A percentile compares a stretch with the other conserved stretches of the same genome.
Conservation (phyloP, 2,113 vertebrate genomes). For the Etia nguti region DNA sequence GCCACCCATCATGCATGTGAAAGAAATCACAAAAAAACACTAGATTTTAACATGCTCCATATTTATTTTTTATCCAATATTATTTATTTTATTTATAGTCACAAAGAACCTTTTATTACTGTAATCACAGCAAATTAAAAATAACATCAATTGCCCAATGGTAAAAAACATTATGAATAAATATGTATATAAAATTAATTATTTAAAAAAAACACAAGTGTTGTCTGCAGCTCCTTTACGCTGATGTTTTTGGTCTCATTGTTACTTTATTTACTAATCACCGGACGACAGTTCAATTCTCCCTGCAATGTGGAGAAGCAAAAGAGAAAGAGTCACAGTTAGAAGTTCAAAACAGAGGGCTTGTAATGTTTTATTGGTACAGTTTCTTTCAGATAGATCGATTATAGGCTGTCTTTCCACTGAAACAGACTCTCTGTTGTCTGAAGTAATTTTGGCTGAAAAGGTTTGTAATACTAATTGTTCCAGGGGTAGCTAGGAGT, state of each 20-base stretch:
- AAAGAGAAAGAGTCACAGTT: not conserved
- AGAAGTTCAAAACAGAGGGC: not conserved
- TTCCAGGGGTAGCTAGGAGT: not conserved
- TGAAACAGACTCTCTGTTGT: not conserved
- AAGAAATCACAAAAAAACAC: not conserved
- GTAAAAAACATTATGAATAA: not conserved
- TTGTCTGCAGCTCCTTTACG: not conserved
- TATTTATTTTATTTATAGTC: not conserved
- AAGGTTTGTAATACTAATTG: not conserved
- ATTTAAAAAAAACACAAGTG: not conserved
- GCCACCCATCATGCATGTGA: not conserved
- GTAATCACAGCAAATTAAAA: not conserved
- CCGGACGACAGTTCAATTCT: not conserved
- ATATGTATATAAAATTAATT: not conserved
- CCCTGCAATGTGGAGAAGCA: not conserved
- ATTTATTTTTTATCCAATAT: not conserved
- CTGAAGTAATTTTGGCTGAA: not conserved
- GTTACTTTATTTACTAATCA: not conserved
- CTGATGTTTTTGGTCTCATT: not conserved
- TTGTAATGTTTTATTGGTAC: not conserved
- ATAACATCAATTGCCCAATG: not conserved
- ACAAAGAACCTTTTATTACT: not conserved
- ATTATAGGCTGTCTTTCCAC: not conserved
- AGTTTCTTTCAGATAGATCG: not conserved
- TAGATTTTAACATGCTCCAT: rapidly evolving